Evolutionary conservation across 2,113 vertebrate species (phyloP).

Genomic region (Pachyramphus minor): DNA sequence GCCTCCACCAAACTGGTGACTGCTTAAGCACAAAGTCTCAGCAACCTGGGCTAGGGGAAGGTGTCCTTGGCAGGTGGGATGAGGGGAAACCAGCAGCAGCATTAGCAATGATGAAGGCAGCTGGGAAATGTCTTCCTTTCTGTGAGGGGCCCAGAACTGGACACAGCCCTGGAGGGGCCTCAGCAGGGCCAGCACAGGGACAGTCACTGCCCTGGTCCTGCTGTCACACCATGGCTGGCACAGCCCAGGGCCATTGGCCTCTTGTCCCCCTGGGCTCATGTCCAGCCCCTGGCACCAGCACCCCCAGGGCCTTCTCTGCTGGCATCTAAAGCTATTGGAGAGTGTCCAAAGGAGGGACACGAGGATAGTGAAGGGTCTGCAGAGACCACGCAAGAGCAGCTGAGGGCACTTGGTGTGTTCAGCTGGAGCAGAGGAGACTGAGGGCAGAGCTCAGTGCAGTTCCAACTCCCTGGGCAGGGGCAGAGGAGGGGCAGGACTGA

Average conservation of each 20-base stretch:
- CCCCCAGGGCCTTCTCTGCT: not conserved
- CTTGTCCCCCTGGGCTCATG: not conserved
- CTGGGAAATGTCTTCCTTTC: not conserved
- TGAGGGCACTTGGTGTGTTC: not conserved
- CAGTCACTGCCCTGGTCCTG: not conserved
- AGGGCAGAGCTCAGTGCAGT: not conserved
- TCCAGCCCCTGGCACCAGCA: not conserved
- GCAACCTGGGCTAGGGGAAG: rapidly evolving
- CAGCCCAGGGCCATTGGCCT: not conserved
- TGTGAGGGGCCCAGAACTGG: too few relatives aligned
- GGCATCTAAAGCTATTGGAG: not conserved
- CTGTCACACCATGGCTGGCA: not conserved
- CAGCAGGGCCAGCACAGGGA: not conserved
- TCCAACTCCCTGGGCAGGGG: not conserved
- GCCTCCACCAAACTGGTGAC: not conserved
- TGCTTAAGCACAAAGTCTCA: not conserved
- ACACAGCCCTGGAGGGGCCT: not conserved
- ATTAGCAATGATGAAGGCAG: not conserved
- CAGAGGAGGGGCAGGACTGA: not conserved
- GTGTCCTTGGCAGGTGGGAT: not conserved
- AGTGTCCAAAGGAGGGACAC: not conserved
- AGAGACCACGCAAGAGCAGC: not conserved
- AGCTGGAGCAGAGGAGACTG: not conserved
- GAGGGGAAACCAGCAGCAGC: not conserved
- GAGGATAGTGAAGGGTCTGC: not conserved